These are phyloP conservation scores for Cygnus atratus DNA, from an alignment of 2,113 vertebrate genomes.

Conservation along the genomic window DNA sequence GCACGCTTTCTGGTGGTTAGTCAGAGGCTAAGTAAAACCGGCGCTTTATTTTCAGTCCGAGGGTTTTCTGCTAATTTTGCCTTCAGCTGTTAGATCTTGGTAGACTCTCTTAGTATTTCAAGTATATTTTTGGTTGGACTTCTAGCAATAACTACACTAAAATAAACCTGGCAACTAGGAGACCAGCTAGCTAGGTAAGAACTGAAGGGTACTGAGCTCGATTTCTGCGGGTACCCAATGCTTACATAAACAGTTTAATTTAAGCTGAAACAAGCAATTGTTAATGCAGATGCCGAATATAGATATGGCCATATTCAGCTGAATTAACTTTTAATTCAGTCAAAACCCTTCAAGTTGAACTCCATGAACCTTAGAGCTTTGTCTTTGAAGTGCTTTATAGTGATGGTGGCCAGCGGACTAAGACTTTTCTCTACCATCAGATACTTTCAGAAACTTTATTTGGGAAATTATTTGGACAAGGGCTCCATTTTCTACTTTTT, in stretches of 20 bases:
- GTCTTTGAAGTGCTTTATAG: background rate
- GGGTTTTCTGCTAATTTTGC: conserved; percentile 32
- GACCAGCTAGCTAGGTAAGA: background rate
- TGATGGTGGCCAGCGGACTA: background rate
- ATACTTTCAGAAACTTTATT: background rate
- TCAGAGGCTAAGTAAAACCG: conserved; percentile 15
- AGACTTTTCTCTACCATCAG: background rate
- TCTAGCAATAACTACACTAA: conserved; percentile 35
- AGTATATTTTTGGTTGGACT: conserved; percentile 48
- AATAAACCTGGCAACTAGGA: conserved; percentile 41
- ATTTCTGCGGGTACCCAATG: background rate
- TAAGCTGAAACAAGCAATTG: conserved; percentile 23
- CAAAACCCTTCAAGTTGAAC: background rate
- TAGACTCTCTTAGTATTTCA: conserved; percentile 34
- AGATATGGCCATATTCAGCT: background rate
- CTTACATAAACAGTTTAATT: background rate
- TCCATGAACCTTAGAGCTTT: background rate
- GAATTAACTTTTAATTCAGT: background rate
- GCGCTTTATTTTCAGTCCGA: background rate
- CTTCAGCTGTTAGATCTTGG: conserved; percentile 41
- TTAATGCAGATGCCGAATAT: background rate
- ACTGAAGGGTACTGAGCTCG: background rate
- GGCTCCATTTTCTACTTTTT: background rate
- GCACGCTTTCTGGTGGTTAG: background rate
- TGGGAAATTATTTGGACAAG: background rate